These are phyloP conservation scores for Tridacna gigas DNA, from an alignment of 2,888 invertebrate genomes.

Conservation along the genomic window DNA sequence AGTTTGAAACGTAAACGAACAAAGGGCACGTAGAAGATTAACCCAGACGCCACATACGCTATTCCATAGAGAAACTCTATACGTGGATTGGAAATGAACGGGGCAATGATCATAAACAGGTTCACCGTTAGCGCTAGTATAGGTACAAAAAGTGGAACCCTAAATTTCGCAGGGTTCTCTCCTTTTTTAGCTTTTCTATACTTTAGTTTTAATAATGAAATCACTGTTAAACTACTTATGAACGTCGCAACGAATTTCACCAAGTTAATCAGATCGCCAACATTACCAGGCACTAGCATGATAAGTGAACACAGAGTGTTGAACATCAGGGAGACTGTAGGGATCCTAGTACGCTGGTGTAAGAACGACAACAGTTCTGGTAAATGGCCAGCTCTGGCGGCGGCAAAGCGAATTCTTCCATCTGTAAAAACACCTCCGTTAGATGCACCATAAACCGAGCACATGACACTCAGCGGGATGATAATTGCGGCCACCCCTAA, in stretches of 20 bases:
- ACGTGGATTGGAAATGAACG: conserved; percentile 53
- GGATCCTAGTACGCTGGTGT: conserved; percentile 54
- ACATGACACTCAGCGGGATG: conserved; percentile 61
- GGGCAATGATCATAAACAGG: conserved; percentile 58
- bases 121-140: conserved; percentile 43
- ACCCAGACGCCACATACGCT: conserved; percentile 44
- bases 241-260: conserved; percentile 49
- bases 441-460: conserved; percentile 54
- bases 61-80: conserved; percentile 61
- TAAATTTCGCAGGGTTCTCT: conserved; percentile 20
- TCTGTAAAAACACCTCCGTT: conserved; percentile 55
- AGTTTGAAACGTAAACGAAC: conserved; percentile 35
- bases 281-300: conserved; percentile 53
- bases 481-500: conserved; percentile 50
- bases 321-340: conserved; percentile 39
- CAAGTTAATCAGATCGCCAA: conserved; percentile 51
- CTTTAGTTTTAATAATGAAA: conserved; percentile 34
- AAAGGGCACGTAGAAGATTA: conserved; percentile 60
- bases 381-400: conserved; percentile 59
- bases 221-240: conserved; percentile 14
- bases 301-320: conserved; percentile 41
- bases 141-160: conserved; percentile 46
- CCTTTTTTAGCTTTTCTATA: conserved; percentile 26
- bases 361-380: conserved; percentile 62
- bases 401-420: conserved; percentile 52